Evolutionary conservation across 2,797 vertebrate species (phyloP).

Genomic region (Ptychobarbus kaznakovi): DNA sequence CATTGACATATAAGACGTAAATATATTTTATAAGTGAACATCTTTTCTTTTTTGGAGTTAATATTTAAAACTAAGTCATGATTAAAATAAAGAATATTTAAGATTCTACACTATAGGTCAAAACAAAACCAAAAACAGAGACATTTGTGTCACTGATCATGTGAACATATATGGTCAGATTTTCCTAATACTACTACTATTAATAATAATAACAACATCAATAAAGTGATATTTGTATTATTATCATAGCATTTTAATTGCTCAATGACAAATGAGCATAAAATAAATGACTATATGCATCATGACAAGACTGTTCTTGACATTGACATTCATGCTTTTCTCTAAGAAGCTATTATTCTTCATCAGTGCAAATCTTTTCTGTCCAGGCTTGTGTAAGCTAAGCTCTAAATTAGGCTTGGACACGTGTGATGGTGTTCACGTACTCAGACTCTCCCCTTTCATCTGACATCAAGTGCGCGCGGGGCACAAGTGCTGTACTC

Average conservation of each 20-base stretch:
- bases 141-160: not conserved
- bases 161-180: not conserved
- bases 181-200: not conserved
- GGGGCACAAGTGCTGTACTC: not conserved
- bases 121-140: not conserved
- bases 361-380: not conserved
- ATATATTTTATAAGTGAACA: not conserved
- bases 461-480: conserved; percentile 35
- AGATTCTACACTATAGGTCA: not conserved
- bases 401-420: conserved; percentile 11
- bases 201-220: not conserved
- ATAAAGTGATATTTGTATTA: not conserved
- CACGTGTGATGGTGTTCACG: conserved; percentile 57
- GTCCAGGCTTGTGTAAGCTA: conserved; percentile 17
- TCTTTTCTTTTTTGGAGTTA: not conserved
- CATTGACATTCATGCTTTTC: not conserved
- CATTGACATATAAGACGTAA: not conserved
- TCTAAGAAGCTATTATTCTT: not conserved
- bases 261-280: not conserved
- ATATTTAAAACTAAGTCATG: not conserved
- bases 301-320: not conserved
- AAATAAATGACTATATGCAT: not conserved
- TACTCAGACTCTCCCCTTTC: conserved; percentile 45
- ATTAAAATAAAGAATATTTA: not conserved
- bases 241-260: not conserved